Percentiles rank a stretch among this genome's conserved stretches.
Conservation (phyloP, 2,113 vertebrate species). For the Labrus mixtus region DNA sequence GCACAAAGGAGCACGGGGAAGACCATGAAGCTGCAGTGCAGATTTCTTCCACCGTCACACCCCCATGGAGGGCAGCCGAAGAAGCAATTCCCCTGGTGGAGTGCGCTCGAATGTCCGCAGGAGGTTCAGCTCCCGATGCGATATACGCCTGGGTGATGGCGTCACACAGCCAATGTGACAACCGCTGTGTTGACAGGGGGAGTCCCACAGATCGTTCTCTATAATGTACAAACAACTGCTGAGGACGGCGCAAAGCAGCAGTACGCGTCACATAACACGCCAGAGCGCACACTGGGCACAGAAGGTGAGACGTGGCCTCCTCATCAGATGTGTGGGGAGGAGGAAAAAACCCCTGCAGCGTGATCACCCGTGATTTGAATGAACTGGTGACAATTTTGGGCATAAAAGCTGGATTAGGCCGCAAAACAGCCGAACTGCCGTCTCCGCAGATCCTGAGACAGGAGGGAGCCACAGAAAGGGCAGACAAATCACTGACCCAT, state of each 20-base stretch:
- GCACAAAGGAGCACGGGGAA: too few relatives aligned
- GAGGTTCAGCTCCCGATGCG: background rate
- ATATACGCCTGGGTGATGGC: background rate
- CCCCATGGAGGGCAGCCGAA: too few relatives aligned
- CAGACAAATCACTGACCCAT: background rate
- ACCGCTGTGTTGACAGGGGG: too few relatives aligned
- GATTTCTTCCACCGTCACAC: too few relatives aligned
- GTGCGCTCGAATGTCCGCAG: background rate
- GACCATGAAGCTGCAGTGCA: too few relatives aligned
- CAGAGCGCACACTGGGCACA: too few relatives aligned
- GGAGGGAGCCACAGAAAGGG: background rate
- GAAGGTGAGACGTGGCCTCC: too few relatives aligned
- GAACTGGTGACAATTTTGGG: background rate
- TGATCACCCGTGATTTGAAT: background rate
- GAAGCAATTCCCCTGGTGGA: background rate
- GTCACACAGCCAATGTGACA: too few relatives aligned
- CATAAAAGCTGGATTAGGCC: background rate
- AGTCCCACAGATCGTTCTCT: background rate
- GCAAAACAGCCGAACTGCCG: background rate
- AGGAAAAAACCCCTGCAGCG: background rate
- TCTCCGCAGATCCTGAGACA: background rate
- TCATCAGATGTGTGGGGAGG: background rate
- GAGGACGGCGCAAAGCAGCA: too few relatives aligned
- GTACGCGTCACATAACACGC: too few relatives aligned
- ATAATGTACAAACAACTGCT: background rate